Evolutionary conservation across 2,888 invertebrate species (phyloP), one percentile per base, ranked within the genome.

Genomic region (Lobophora halterata): DNA sequence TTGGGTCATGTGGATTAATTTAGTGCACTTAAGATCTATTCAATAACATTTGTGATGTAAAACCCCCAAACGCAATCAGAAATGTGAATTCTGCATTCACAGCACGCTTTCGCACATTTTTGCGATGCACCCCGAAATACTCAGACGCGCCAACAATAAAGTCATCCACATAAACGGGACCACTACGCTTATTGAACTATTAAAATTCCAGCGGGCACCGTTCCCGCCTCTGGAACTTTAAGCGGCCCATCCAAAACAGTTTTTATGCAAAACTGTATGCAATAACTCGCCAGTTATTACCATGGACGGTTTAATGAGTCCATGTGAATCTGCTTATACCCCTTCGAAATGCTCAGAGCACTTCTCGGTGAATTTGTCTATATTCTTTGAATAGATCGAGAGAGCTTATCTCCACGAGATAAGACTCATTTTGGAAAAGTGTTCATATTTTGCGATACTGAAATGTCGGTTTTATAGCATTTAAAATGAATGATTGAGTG

Each of bases 191-290:
- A 69, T 71, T 65, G 65, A 55, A 70, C 73, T 68, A 78, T 79
- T 78, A 76, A 79, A 73, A 79, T 80, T 77, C 78, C 66, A 31
- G 12, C 21, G 32, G 39, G 38, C 35, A 33, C 27, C 32, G 16
- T 18, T 36, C 30, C 36, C 36, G 16, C 35, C 37, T 31, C 18
- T 18, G 28, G 33, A 45, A 53, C 42, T 49, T 43, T 29, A 24
- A 49, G 39, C 36, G 48, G 34, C 37, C 47, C 48, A 39, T 50
- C 46, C 41, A 28, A 39, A 33, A 26, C 38, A 11, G 61, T 71
- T 73, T 79, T 80, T 80, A 81, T 81, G 81, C 80, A 79, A 81
- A 81, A 78, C 65, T 61, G 53, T 53, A 58, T 62, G 72, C 73
- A 69, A 74, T 80, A 79, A 75, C 70, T 63, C 59, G 48, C 45